Evolutionary conservation across 2,888 invertebrate genomes (phyloP), one percentile per base, ranked within the genome.

Genomic region (Oegoconia quadripuncta): DNA sequence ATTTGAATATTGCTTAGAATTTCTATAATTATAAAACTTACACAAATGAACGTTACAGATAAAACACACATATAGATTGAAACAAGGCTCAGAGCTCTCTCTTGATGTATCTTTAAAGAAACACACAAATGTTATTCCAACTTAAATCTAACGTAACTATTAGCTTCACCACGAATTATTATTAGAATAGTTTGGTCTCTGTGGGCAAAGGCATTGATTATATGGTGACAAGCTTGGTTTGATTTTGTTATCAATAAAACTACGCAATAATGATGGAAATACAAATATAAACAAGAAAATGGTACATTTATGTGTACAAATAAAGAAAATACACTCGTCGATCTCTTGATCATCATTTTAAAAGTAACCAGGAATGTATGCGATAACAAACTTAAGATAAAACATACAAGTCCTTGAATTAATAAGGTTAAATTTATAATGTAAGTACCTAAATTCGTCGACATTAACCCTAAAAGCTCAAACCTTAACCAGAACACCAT

Each of bases 391-490:
- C n/a, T n/a, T n/a, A n/a, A n/a, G n/a, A n/a, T n/a, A n/a, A n/a
- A n/a, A n/a, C n/a, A n/a, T n/a, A n/a, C n/a, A n/a, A n/a, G n/a
- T n/a, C n/a, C n/a, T n/a, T n/a, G n/a, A n/a, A n/a, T n/a, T n/a
- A n/a, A n/a, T n/a, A n/a, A n/a, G n/a, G n/a, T n/a, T n/a, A n/a
- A n/a, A n/a, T n/a, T n/a, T n/a, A n/a, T n/a, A n/a, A n/a, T 26
- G 31, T 50, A 55, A 37, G 34, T 41, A 44, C 41, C 62, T 71
- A 67, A 72, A 70, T 74, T 76, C 74, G 64, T 72, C 61, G 50
- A 66, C 55, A 59, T 78, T 77, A 59, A 77, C 58, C 64, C 40
- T 82, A 82, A 58, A 83, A 86, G 83, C 83, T 83, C 81, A 77
- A 75, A 68, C 69, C 59, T 70, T 72, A 64, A 42, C 52, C 58